Evolutionary conservation across 2,888 invertebrate genomes (phyloP).

Genomic region (Drosophila neotestacea): DNA sequence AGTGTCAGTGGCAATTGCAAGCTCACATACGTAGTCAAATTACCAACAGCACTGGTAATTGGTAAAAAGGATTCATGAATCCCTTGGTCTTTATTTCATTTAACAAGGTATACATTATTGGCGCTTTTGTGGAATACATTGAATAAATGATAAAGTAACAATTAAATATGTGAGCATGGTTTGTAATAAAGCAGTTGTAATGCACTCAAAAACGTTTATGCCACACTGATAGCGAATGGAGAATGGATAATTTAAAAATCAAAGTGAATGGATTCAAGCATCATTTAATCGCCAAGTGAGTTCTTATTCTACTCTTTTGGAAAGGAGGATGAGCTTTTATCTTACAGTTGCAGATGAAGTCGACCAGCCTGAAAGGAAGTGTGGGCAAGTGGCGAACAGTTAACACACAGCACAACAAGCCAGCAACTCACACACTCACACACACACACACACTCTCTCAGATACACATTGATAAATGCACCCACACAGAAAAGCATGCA

Average conservation of each 20-base stretch:
- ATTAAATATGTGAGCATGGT: constrained; percentile 56
- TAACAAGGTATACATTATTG: constrained; percentile 21
- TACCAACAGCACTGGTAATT: constrained; percentile 4
- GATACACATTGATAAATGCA: constrained; percentile 10
- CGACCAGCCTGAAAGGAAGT: constrained; percentile 38
- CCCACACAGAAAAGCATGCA: constrained; percentile 6
- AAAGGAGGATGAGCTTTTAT: constrained; percentile 49
- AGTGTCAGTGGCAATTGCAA: constrained; percentile 25
- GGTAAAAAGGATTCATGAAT: constrained; percentile 18
- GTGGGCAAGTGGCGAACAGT: constrained; percentile 59
- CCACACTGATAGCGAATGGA: constrained; percentile 5
- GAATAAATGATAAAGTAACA: constrained; percentile 56
- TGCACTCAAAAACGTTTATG: constrained; percentile 53
- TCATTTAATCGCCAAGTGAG: constrained; percentile 57
- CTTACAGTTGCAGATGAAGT: constrained; percentile 46
- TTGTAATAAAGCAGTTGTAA: constrained; percentile 63
- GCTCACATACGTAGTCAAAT: constrained; percentile 11
- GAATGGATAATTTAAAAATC: constrained; percentile 25
- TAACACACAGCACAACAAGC: constrained; percentile 59
- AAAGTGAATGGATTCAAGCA: constrained; percentile 58
- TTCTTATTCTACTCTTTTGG: constrained; percentile 4
- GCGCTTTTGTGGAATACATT: constrained; percentile 25
- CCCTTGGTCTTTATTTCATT: constrained; percentile 43
- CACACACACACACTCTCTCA: constrained; percentile 9
- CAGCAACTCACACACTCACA: background rate